Base-by-base conservation (phyloP, 2,888 invertebrate genomes). In the Nudaria mundana region DNA sequence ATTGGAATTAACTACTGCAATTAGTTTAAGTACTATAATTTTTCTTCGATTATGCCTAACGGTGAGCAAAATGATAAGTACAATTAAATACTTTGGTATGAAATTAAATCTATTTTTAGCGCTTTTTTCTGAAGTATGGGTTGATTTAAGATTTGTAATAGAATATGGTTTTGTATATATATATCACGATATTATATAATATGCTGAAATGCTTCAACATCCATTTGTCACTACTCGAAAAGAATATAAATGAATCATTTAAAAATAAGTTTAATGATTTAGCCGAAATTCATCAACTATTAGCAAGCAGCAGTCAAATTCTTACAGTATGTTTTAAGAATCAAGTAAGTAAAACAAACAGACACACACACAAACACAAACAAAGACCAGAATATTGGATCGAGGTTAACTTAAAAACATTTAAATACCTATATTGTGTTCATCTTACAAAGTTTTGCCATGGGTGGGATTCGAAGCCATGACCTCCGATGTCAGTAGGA, bases 161-260 rank as follows among this genome's bases (percentile, higher is more conserved):
- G 31, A 29, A 26, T 30, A 44, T 14, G 31, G 30, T 12, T 20
- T 20, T 31, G 11, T 31, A 31, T 5, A n/a, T 5, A 0, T 31
- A 20, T 3, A 11, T 31, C 8, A 12, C 20, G 8, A 12, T 31
- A 12, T 2, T 31, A 11, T 31, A 4, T 5, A 31, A 20, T 20
- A 20, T 31, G 6, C 4, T 31, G 18, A 31, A 22, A 12, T 22
- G 12, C 12, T 3, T 31, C 5, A 31, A 31, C n/a, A 28, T 14
- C 5, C n/a, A 13, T 14, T 8, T 28, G 14, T 28, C 28, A 7
- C 8, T n/a, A 28, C n/a, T 13, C 14, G 7, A 28, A 14, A 13
- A 8, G n/a, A 15, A 14, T 5, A n/a, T 28, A n/a, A n/a, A 1
- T 1, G 28, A 14, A 14, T 15, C n/a, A 15, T 14, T 4, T 1